Conservation (phyloP, 2,888 invertebrate genomes). For the Macrosiphum euphorbiae region DNA sequence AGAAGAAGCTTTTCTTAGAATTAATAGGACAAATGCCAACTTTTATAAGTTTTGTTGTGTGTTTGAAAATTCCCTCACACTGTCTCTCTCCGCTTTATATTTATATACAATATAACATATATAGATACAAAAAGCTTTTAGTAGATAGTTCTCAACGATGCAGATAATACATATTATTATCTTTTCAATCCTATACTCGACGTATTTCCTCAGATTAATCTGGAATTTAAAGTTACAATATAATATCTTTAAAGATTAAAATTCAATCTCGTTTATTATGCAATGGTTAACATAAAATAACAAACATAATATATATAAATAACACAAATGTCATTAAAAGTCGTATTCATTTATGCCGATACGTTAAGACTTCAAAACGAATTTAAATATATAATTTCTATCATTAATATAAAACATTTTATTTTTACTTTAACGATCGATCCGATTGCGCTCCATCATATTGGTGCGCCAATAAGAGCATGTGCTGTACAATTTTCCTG, state of each 20-base stretch:
- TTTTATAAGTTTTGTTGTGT: slow-evolving; percentile 2
- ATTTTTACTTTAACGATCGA: neutral
- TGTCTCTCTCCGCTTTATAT: too few species aligned
- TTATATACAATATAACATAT: too few species aligned
- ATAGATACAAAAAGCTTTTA: neutral
- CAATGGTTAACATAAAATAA: neutral
- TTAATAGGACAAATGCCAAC: neutral
- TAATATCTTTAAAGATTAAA: neutral
- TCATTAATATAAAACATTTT: neutral
- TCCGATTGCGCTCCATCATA: neutral
- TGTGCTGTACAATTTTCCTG: neutral
- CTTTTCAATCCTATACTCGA: neutral
- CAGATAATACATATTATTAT: neutral
- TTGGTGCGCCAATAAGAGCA: neutral
- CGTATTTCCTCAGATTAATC: neutral
- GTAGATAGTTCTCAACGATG: neutral
- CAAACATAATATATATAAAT: neutral
- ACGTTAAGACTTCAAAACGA: neutral
- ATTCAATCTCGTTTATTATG: neutral
- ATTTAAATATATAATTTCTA: neutral
- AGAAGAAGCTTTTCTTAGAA: neutral
- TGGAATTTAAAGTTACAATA: neutral
- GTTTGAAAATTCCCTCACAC: neutral
- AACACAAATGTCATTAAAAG: too few species aligned
- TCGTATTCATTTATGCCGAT: too few species aligned